Conservation (phyloP, 2,113 vertebrate species). For the Gasterosteus aculeatus region DNA sequence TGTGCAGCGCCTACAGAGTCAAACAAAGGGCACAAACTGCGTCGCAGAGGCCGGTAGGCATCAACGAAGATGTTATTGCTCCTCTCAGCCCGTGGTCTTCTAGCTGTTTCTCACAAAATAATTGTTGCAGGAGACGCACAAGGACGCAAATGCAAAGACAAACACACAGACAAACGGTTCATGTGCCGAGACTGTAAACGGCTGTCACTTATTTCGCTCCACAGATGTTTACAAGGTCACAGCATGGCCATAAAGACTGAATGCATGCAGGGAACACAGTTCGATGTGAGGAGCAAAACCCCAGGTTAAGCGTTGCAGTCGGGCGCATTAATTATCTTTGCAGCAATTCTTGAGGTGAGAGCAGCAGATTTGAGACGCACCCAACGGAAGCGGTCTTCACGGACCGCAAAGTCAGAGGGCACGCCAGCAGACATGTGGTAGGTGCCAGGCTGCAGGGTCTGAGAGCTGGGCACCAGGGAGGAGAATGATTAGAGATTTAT, state of each 20-base stretch:
- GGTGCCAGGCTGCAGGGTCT: conserved; percentile 64
- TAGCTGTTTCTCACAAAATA: conserved; percentile 41
- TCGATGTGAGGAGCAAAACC: conserved; percentile 31
- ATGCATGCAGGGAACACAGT: conserved; percentile 21
- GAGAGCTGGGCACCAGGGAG: conserved; percentile 44
- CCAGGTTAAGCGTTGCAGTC: conserved; percentile 34
- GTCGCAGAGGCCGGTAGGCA: conserved; percentile 43
- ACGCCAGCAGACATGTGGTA: conserved; percentile 66
- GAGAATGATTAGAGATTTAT: conserved; percentile 62
- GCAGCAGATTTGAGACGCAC: conserved; percentile 55
- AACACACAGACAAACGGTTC: conserved; percentile 27
- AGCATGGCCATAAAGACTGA: conserved; percentile 43
- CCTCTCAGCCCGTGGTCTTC: conserved; percentile 27
- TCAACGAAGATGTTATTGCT: conserved; percentile 31
- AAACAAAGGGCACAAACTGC: conserved; percentile 42
- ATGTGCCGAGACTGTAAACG: conserved; percentile 30
- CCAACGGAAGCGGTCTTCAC: conserved; percentile 58
- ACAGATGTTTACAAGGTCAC: conserved; percentile 74
- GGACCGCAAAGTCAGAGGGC: conserved; percentile 65
- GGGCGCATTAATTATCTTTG: conserved; percentile 71
- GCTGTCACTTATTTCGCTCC: conserved; percentile 46
- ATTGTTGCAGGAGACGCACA: conserved; percentile 26
- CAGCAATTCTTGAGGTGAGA: conserved; percentile 59
- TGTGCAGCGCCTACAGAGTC: conserved; percentile 55
- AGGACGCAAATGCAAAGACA: conserved; percentile 43